Evolutionary conservation across 2,888 invertebrate genomes (phyloP), one percentile per base, ranked within the genome.

Genomic region (Pogonocherus hispidulus): DNA sequence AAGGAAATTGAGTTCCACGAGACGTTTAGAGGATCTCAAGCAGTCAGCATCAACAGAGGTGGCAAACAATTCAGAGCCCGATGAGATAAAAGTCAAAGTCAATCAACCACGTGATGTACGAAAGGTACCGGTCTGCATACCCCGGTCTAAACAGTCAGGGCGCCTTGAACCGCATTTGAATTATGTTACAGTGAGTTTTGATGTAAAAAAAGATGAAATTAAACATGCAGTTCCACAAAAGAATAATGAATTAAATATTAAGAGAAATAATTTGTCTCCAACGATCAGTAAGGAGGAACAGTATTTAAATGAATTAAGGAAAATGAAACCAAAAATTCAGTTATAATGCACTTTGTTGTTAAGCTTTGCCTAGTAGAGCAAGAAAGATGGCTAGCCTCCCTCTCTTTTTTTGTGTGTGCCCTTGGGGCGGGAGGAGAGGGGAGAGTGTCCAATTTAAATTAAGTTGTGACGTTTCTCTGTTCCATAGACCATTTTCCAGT

Each of bases 101-200:
- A 51, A 52, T 23, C 59, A 63, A 5, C 44, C 22, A 1, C 35
- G 57, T n/a, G 59, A 68, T 22, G 32, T 68, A 20, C 51, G 27
- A n/a, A 46, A n/a, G 3, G 19, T 68, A 14, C 64, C 64, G 1
- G 37, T 68, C 11, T 32, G 23, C 1, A 57, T n/a, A n/a, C n/a
- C n/a, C n/a, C n/a, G n/a, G n/a, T n/a, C n/a, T n/a, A n/a, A 20
- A 23, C 57, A 1, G 32, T n/a, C 27, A n/a, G 54, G 63, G 19
- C 27, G 54, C 14, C 51, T 18, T 19, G 68, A 68, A 46, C 63
- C 68, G 9, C 59, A 68, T 16, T 22, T 35, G 0, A 64, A 68
- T 19, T 68, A 68, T 59, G 27, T 68, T 9, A 68, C 68, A 5
- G 64, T 68, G 6, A 68, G 64, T 16, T 56, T 68, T 47, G 64